Conservation (phyloP, 1,140 invertebrate genomes). For the Lerema accius region DNA sequence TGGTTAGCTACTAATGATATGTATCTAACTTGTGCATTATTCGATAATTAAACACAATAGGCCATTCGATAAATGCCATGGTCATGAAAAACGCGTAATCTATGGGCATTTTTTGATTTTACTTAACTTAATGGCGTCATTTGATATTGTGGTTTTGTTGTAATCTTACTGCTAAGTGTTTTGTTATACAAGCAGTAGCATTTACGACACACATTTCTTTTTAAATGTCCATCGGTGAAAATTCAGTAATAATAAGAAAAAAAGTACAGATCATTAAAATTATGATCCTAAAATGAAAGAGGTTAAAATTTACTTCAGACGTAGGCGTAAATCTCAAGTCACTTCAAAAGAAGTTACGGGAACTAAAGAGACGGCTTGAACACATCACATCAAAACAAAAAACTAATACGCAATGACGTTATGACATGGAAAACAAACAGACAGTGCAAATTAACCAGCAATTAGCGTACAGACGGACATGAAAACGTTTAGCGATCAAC, state of each 20-base stretch:
- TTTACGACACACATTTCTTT: no score
- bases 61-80: conserved; percentile 29
- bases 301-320: conserved; percentile 2
- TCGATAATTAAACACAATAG: conserved; percentile 33
- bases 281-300: neutral
- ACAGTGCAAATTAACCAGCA: conserved; percentile 34
- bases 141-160: no score
- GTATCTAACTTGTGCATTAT: conserved; percentile 33
- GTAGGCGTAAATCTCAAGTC: neutral
- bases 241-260: neutral
- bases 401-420: conserved; percentile 28
- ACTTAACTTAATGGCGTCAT: neutral
- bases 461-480: conserved; percentile 35
- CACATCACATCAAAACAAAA: conserved; percentile 18
- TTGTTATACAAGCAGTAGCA: no score
- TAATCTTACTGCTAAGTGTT: no score
- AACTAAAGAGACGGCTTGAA: conserved; percentile 9
- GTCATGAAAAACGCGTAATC: conserved; percentile 12
- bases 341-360: neutral
- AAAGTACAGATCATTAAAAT: no score
- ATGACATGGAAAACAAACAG: conserved; percentile 27
- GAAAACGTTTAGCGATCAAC: conserved; percentile 43
- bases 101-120: neutral
- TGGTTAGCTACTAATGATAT: conserved; percentile 32
- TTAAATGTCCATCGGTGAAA: no score